Base-by-base conservation (phyloP, 2,888 invertebrate species). In the Sesamia inferens region DNA sequence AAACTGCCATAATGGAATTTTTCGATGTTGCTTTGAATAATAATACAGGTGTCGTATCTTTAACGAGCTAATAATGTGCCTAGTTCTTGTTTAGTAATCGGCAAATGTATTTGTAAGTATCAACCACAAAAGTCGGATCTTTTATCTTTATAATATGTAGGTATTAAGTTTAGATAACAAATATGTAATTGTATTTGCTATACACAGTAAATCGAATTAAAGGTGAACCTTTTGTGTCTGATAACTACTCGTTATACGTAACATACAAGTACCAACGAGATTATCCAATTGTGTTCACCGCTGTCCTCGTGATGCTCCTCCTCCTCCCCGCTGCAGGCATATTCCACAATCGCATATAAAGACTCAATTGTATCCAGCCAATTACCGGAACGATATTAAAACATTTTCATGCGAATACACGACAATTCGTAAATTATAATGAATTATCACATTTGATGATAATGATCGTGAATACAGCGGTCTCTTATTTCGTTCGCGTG, bases 311-410 rank as follows among this genome's bases (percentile, higher is more conserved):
- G 71, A 70, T 73, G 61, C n/a, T n/a, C n/a, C n/a, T n/a, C n/a
- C n/a, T n/a, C n/a, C n/a, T n/a, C n/a, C n/a, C n/a, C n/a, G 69
- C 70, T 71, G 73, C 61, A 73, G 61, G 68, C 69, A 73, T 78
- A 76, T 77, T 77, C 81, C 64, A 81, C 74, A 82, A 73, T 70
- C 42, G 55, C 63, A 57, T 61, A 69, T 70, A 78, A 63, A 70
- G 55, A 68, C 75, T 71, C 73, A 78, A 78, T 83, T 84, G 82
- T 76, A 62, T 66, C 57, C 8, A 68, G 78, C 54, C 79, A 84
- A 73, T 85, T 78, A 78, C 65, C 68, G 74, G 66, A 82, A 82
- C 68, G 47, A 19, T 57, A 68, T 66, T 59, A 74, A 77, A 65
- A 58, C 68, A 74, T 85, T 83, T 80, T 76, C 31, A 62, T 74